These are phyloP conservation scores for Heterohyrax brucei DNA, from an alignment of 2,797 vertebrate genomes.

Conservation along the genomic window DNA sequence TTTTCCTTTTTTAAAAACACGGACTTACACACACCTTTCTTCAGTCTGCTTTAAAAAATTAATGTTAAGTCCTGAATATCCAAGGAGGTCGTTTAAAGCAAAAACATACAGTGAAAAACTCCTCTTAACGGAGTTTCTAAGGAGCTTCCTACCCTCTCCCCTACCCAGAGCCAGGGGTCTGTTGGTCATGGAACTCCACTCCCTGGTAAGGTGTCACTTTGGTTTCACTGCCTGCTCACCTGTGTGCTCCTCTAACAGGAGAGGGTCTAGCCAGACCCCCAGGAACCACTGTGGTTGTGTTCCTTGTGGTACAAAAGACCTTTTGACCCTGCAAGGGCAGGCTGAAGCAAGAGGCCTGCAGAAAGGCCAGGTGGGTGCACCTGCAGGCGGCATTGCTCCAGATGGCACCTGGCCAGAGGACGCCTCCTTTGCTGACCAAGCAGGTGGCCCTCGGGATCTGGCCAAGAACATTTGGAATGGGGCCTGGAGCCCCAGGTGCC, in stretches of 20 bases:
- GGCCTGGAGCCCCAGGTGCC: not conserved
- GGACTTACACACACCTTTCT: not conserved
- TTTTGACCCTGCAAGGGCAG: not conserved
- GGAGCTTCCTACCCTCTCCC: not conserved
- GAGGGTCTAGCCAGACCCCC: not conserved
- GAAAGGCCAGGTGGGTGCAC: not conserved
- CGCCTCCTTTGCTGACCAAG: not conserved
- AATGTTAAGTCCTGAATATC: not conserved
- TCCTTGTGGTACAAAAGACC: not conserved
- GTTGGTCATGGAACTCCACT: not conserved
- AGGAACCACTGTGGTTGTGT: not conserved
- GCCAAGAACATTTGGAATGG: not conserved
- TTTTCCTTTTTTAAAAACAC: no score
- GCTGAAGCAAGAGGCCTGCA: not conserved
- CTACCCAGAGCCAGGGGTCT: not conserved
- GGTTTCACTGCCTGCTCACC: not conserved
- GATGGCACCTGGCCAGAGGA: not conserved
- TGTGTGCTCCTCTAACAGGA: accelerated
- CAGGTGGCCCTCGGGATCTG: not conserved
- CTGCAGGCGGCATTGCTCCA: accelerated
- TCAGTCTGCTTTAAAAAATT: not conserved
- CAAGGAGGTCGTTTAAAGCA: not conserved
- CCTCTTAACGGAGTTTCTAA: no score
- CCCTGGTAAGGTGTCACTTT: not conserved
- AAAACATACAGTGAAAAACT: not conserved